Percentiles rank a stretch among this genome's conserved stretches.
Conservation (phyloP, 2,888 invertebrate genomes). For the Yponomeuta plumbellus region DNA sequence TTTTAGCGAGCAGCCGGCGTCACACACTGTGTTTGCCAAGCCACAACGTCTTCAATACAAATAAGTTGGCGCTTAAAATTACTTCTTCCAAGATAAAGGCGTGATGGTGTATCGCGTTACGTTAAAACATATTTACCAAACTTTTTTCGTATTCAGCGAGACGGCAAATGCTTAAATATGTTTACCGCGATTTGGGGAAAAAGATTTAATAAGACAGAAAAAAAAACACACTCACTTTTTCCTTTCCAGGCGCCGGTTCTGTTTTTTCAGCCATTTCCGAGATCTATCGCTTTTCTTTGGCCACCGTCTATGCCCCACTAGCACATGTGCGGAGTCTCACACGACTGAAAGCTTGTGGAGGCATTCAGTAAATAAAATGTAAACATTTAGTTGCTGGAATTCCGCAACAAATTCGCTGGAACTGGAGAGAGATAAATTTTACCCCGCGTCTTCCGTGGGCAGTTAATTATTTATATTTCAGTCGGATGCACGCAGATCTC, state of each 20-base stretch:
- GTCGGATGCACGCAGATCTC: constrained; percentile 60
- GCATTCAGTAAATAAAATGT: constrained; percentile 8
- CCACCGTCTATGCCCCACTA: neutral
- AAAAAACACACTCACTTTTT: constrained; percentile 43
- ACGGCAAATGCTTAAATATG: neutral
- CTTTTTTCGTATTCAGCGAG: neutral
- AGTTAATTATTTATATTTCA: constrained; percentile 65
- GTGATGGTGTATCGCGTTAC: neutral
- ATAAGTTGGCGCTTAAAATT: too few species aligned
- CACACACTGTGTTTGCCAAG: too few species aligned
- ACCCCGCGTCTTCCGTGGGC: constrained; percentile 45
- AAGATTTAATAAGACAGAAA: neutral
- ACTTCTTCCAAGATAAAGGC: too few species aligned
- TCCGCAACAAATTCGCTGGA: constrained; percentile 14
- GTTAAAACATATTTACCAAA: neutral
- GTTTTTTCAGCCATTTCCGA: constrained; percentile 9
- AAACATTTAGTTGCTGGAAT: constrained; percentile 2
- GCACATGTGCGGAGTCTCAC: neutral
- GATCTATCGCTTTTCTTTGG: neutral
- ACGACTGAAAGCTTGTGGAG: neutral
- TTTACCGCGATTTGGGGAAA: neutral
- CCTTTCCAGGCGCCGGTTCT: constrained; percentile 31
- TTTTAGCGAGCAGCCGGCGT: too few species aligned
- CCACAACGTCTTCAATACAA: too few species aligned
- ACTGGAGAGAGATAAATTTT: constrained; percentile 17